Conservation (phyloP, 2,113 vertebrate species). For the Uria lomvia region DNA sequence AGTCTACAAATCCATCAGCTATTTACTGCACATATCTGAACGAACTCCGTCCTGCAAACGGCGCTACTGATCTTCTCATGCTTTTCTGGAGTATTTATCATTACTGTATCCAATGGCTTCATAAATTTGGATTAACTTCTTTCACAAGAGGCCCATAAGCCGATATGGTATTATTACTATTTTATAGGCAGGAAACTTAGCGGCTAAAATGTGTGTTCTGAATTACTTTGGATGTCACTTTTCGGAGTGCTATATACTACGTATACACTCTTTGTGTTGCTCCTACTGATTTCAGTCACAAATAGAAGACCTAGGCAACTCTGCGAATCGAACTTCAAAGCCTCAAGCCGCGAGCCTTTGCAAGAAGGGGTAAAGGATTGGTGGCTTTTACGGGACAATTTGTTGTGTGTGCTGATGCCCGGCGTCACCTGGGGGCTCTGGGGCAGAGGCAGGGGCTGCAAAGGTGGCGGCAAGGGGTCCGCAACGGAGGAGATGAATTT, state of each 20-base stretch:
- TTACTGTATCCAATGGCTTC: background rate
- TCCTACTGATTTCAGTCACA: background rate
- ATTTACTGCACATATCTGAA: background rate
- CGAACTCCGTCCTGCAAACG: background rate
- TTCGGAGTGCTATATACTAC: background rate
- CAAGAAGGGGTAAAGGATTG: background rate
- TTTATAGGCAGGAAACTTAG: background rate
- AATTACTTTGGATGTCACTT: background rate
- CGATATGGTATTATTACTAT: background rate
- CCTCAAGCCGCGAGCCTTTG: background rate
- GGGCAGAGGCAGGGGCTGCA: background rate
- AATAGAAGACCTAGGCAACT: background rate
- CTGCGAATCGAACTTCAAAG: background rate
- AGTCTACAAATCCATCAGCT: background rate
- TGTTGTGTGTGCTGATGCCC: background rate
- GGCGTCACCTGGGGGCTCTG: background rate
- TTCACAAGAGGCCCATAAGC: background rate
- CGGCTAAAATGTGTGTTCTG: background rate
- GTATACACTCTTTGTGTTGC: fast-evolving
- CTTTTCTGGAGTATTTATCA: background rate
- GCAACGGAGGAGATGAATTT: background rate
- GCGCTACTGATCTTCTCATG: background rate
- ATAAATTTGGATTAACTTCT: background rate
- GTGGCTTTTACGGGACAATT: background rate
- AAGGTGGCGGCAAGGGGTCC: background rate